Conservation (phyloP, 2,797 vertebrate genomes). For the Allobates femoralis region DNA sequence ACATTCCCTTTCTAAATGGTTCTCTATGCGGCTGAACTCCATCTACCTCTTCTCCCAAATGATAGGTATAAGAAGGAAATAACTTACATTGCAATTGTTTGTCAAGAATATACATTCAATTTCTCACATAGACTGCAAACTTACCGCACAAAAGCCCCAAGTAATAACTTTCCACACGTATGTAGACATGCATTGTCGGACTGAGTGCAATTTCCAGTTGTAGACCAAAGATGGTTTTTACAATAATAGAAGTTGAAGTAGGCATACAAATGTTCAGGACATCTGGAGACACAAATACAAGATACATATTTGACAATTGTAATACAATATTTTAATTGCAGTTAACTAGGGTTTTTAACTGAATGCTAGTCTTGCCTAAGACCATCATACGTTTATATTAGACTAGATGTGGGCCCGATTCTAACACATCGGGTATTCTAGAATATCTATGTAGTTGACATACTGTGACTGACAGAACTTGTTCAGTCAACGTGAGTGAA, state of each 20-base stretch:
- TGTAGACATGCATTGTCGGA: conserved; percentile 74
- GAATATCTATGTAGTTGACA: no score
- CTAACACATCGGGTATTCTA: no score
- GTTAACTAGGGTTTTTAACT: neutral
- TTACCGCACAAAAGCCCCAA: conserved; percentile 72
- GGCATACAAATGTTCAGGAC: conserved; percentile 71
- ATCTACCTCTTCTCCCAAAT: no score
- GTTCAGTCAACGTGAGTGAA: no score
- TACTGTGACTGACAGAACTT: no score
- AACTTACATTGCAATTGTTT: no score
- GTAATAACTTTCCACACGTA: conserved; percentile 66
- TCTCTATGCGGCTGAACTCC: neutral
- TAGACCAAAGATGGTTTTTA: conserved; percentile 68
- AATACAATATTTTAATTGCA: neutral
- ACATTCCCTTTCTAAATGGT: neutral
- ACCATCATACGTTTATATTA: neutral
- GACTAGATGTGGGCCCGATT: neutral
- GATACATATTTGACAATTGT: neutral
- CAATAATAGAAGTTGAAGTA: conserved; percentile 70
- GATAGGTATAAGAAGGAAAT: no score
- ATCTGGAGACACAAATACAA: conserved; percentile 62
- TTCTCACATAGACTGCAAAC: conserved; percentile 42
- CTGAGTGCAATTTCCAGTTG: conserved; percentile 70
- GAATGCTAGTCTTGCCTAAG: neutral
- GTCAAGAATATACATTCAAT: neutral